Percentiles rank a stretch among this genome's conserved stretches.
phyloP scores from a whole-genome alignment of 2,888 invertebrate genomes.

The Apodemia duryi region DNA sequence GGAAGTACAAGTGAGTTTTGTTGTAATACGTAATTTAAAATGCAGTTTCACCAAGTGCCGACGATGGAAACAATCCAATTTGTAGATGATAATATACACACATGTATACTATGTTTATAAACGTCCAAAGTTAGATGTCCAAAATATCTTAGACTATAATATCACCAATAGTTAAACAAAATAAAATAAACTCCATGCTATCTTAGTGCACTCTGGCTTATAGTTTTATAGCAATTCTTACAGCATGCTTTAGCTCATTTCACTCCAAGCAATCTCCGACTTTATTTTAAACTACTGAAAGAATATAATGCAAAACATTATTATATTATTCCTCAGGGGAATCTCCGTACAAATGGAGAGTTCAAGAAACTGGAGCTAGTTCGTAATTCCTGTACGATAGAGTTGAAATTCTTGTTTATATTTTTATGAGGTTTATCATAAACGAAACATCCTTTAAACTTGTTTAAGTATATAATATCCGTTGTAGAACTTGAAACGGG shows the following conservation, averaged over 20 bases:
- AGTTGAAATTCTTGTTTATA: constrained; percentile 14
- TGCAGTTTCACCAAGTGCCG: no score
- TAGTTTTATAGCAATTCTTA: constrained; percentile 24
- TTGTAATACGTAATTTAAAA: no score
- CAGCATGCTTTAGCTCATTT: neutral
- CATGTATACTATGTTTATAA: no score
- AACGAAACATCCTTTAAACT: constrained; percentile 32
- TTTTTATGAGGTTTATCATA: constrained; percentile 14
- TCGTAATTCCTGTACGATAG: constrained; percentile 8
- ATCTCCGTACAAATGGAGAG: constrained; percentile 4
- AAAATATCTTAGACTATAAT: neutral
- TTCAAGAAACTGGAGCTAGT: neutral
- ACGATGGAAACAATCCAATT: no score
- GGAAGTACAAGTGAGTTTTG: no score
- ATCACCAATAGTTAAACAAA: constrained; percentile 17
- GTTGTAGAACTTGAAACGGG: constrained; percentile 27
- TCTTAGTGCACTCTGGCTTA: constrained; percentile 27
- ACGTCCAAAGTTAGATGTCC: no score
- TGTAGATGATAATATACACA: no score
- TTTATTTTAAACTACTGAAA: neutral
- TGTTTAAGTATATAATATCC: constrained; percentile 42
- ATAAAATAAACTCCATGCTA: constrained; percentile 27
- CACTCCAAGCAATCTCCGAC: neutral
- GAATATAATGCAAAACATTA: neutral
- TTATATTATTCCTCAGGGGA: neutral